These are phyloP conservation scores for Lerista edwardsae DNA, from an alignment of 2,797 vertebrate species.

Conservation along the genomic window DNA sequence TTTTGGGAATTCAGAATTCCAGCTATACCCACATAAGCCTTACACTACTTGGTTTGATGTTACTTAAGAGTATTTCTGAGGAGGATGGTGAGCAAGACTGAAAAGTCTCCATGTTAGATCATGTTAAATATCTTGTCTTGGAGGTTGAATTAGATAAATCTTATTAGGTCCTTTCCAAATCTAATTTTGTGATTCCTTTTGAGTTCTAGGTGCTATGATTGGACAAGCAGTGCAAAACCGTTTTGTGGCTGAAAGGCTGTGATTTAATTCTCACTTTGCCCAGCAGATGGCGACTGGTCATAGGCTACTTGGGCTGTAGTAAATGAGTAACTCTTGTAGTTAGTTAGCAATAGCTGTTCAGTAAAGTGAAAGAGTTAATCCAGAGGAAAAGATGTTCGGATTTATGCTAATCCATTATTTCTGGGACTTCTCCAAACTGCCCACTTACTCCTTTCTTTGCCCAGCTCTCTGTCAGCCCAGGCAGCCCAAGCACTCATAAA, in stretches of 20 bases:
- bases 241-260: not conserved
- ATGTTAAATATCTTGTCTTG: not conserved
- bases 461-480: slow-evolving; percentile 2
- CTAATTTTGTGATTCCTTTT: not conserved
- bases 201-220: not conserved
- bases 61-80: not conserved
- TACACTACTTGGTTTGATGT: not conserved
- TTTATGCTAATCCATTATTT: slow-evolving; percentile 23
- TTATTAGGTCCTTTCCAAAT: not conserved
- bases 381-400: not conserved
- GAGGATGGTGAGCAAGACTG: not conserved
- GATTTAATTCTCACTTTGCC: slow-evolving; percentile 50
- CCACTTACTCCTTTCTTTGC: slow-evolving; percentile 16
- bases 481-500: slow-evolving; percentile 4
- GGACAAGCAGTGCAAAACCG: not conserved
- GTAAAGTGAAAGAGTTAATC: slow-evolving; percentile 9
- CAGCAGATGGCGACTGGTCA: slow-evolving; percentile 73
- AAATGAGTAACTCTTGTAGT: not conserved
- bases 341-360: not conserved
- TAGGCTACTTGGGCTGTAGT: slow-evolving; percentile 14
- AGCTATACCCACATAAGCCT: not conserved
- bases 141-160: not conserved
- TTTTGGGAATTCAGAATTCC: not conserved
- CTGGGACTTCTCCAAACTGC: slow-evolving; percentile 12
- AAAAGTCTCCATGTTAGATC: not conserved